Base-by-base conservation (phyloP, 2,113 vertebrate species). In the Apeltes quadracus region DNA sequence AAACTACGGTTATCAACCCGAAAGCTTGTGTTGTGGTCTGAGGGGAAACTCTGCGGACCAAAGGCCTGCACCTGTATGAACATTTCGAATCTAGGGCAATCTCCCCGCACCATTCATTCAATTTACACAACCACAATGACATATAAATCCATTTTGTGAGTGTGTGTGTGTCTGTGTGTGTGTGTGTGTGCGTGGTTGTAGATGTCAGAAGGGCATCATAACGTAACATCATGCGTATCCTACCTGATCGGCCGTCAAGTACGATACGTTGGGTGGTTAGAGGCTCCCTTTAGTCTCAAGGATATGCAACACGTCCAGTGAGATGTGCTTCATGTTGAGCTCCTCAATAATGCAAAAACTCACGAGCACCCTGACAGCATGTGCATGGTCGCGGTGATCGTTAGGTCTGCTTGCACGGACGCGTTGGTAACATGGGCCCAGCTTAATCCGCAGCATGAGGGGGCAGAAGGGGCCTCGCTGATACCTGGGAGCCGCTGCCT, bases 281-380 rank as follows among this genome's bases (percentile, higher is more conserved):
- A 27, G 50, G 55, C 23, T 29, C n/a, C 29, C 22, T 23, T 62
- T 43, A 50, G 34, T 78, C 53, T 53, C n/a, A 29, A n/a, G 38
- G 25, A n/a, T 11, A 48, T 12, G 7, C 41, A 36, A 50, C 32
- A 53, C 18, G n/a, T 61, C 46, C 62, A 58, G 56, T 64, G 61
- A 61, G 64, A 36, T 2, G 43, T 39, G n/a, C 66, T 70, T 48
- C 12, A 38, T 2, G 54, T 12, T 32, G 27, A 27, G 29, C 10
- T 72, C 48, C 25, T 84, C 61, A 80, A 78, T 79, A 81, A 81
- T 78, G 65, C 61, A 83, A 68, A 72, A 25, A 15, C 29, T 15
- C 18, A 62, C n/a, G 51, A 34, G 39, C 20, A 57, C 18, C 3
- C 34, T 18, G 43, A 46, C 66, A 69, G 65, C 2, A 25, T 38